Conservation (phyloP, 2,888 invertebrate species). For the Hedychridium roseum region DNA sequence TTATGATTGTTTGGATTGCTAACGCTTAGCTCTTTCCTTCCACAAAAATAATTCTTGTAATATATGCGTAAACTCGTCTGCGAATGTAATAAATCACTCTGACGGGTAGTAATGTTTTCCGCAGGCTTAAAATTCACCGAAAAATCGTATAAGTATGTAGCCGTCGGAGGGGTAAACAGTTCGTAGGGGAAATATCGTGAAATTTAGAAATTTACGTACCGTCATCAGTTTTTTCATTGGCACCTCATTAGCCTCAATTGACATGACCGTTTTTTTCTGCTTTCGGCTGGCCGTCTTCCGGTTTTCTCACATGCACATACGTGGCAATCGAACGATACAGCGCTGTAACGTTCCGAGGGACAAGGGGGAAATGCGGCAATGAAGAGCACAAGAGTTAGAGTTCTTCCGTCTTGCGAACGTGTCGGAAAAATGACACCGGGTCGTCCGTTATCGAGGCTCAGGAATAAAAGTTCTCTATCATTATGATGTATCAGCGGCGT, state of each 20-base stretch:
- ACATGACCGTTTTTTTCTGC: constrained; percentile 20
- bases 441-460: background rate
- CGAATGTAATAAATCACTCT: background rate
- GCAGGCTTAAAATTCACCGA: background rate
- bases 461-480: no score
- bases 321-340: constrained; percentile 12
- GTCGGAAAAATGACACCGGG: background rate
- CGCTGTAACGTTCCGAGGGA: constrained; percentile 6
- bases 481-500: no score
- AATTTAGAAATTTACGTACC: constrained; percentile 44
- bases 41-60: no score
- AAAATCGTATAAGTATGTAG: background rate
- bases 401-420: background rate
- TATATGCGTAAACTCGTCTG: background rate
- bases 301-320: constrained; percentile 3
- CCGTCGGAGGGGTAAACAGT: background rate
- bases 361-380: background rate
- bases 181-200: no score
- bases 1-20: no score
- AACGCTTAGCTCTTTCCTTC: no score
- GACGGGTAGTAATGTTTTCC: background rate
- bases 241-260: constrained; percentile 32
- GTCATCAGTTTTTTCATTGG: constrained; percentile 50
- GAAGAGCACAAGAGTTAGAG: background rate
- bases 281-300: background rate